Conservation (phyloP, 2,888 invertebrate species). For the Perdita meconis region DNA sequence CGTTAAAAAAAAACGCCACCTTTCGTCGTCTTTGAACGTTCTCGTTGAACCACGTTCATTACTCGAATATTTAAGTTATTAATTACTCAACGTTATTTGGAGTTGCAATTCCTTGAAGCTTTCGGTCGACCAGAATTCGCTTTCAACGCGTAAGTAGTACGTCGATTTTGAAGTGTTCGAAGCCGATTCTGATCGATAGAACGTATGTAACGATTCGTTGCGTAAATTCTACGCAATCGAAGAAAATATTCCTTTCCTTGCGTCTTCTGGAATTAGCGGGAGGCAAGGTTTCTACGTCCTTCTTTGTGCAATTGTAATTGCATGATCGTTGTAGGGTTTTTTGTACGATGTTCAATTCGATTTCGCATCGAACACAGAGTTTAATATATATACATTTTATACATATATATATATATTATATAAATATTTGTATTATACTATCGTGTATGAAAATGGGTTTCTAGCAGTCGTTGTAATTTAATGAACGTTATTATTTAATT, state of each 20-base stretch:
- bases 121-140: neutral
- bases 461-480: conserved; percentile 71
- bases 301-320: conserved; percentile 51
- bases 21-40: neutral
- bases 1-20: neutral
- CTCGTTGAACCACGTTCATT: neutral
- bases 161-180: neutral
- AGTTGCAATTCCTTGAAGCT: conserved; percentile 16
- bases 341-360: conserved; percentile 59
- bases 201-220: conserved; percentile 30
- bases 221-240: conserved; percentile 43
- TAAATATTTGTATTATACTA: conserved; percentile 63
- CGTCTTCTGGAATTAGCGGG: neutral
- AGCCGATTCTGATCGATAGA: conserved; percentile 9
- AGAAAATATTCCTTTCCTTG: conserved; percentile 48
- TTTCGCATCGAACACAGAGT: conserved; percentile 69
- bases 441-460: conserved; percentile 65
- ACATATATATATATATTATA: conserved; percentile 49
- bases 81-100: neutral
- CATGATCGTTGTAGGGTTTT: conserved; percentile 48
- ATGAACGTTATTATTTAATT: conserved; percentile 73
- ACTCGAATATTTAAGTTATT: conserved; percentile 9
- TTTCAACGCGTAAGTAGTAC: neutral
- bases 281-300: conserved; percentile 13
- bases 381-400: conserved; percentile 70